Conservation (phyloP, 2,797 vertebrate species). For the Holocentrus rufus region DNA sequence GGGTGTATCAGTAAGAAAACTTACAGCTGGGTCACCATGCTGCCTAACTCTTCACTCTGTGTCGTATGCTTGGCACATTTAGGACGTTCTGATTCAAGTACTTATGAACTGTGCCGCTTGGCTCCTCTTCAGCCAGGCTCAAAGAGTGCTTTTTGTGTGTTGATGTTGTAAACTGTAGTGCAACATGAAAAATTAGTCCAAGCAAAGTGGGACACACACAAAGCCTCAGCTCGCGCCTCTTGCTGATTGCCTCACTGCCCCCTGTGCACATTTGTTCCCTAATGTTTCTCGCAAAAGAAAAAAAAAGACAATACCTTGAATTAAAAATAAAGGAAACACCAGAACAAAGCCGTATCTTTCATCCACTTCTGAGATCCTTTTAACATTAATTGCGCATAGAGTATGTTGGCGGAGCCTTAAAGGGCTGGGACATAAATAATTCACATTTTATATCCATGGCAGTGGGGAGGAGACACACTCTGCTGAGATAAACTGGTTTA, state of each 20-base stretch:
- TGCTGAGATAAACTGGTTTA: conserved; percentile 1
- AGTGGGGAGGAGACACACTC: background rate
- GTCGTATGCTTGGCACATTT: conserved; percentile 60
- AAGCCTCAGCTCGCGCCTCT: conserved; percentile 42
- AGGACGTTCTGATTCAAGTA: conserved; percentile 43
- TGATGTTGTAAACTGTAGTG: conserved; percentile 64
- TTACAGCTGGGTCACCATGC: conserved; percentile 16
- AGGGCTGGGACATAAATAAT: conserved; percentile 60
- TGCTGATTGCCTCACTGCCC: conserved; percentile 46
- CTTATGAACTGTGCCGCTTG: conserved; percentile 30
- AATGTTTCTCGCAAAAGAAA: conserved; percentile 18
- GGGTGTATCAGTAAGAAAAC: conserved; percentile 14
- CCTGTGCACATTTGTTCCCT: conserved; percentile 29
- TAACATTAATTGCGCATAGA: conserved; percentile 35
- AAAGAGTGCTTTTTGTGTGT: conserved; percentile 51
- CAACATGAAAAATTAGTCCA: conserved; percentile 68
- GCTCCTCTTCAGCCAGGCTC: conserved; percentile 52
- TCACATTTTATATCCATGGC: conserved; percentile 49
- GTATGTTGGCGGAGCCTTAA: conserved; percentile 39
- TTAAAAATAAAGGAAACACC: conserved; percentile 42
- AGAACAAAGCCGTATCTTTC: conserved; percentile 19
- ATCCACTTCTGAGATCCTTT: background rate
- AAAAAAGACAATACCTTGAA: conserved; percentile 31
- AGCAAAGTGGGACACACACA: conserved; percentile 71
- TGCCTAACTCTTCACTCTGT: conserved; percentile 42